Base-by-base conservation (phyloP, 2,797 vertebrate species). In the Lophotriccus pileatus region DNA sequence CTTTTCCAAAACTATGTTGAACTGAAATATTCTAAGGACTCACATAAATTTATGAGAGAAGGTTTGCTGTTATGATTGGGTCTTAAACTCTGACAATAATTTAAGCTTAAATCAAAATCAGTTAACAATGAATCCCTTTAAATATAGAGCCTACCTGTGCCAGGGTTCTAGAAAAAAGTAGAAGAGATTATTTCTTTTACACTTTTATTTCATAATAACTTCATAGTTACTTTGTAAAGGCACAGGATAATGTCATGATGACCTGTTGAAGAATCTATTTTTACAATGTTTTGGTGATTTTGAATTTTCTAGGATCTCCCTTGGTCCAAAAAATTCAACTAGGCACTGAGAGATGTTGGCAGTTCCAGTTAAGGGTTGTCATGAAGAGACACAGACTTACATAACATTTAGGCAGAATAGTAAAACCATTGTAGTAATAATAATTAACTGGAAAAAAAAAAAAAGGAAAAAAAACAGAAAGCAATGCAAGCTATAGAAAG, bases 1-100 rank as follows among this genome's bases (percentile, higher is more conserved):
- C 7, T 76, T 84, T 87, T 72, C 44, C 37, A 81, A 87, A 62
- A 36, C 7, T 14, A 8, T 32, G 46, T 52, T 84, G 55, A 90
- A 68, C 44, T 46, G 50, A 70, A 86, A 49, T 82, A 53, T 8
- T 59, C 4, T 80, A 59, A 79, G 52, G 55, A 63, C 21, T 47
- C 22, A 3, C 2, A 3, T 0, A 0, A 27, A 87, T 76, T 87
- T 62, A 18, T 41, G 25, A 72, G 21, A 50, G 28, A 21, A 68
- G 25, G 16, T 66, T 39, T 63, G 10, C 25, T 90, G 6, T 55
- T 68, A 20, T 60, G 44, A 67, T 50, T 66, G 30, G 4, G 14
- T 78, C 64, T 68, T 78, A 70, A 91, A 68, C 9, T 53, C 37
- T 15, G 24, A 21, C 18, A 34, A 55, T 30, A 52, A 58, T 80